Evolutionary conservation across 2,797 vertebrate species (phyloP).

Genomic region (Syngnathus rostellatus): DNA sequence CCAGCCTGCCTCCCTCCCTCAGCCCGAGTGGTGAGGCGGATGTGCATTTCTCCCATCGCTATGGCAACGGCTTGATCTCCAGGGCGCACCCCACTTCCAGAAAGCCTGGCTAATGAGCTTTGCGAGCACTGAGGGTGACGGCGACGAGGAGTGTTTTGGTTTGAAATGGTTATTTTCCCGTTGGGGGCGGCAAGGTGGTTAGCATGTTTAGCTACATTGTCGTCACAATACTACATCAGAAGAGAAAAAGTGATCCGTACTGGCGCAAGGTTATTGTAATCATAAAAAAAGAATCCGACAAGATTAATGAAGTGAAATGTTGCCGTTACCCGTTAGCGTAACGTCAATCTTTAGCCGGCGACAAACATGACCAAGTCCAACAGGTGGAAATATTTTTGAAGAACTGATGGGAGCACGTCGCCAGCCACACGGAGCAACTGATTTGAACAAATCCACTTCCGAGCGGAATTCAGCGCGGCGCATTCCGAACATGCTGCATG

Average conservation of each 20-base stretch:
- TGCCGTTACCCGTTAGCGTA: not conserved
- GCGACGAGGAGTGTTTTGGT: not conserved
- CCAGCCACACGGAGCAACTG: conserved; percentile 28
- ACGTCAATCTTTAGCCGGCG: not conserved
- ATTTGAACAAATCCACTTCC: conserved; percentile 50
- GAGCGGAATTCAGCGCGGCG: conserved; percentile 19
- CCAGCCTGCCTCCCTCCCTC: not conserved
- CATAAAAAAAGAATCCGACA: too few relatives aligned
- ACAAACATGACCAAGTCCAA: not conserved
- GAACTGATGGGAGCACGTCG: conserved; percentile 16
- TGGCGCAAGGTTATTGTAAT: too few relatives aligned
- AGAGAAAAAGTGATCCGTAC: too few relatives aligned
- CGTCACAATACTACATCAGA: too few relatives aligned
- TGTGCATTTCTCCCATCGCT: conserved; percentile 62
- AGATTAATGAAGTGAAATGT: not conserved
- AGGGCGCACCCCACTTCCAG: conserved; percentile 40
- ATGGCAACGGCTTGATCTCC: conserved; percentile 67
- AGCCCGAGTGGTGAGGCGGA: conserved; percentile 56
- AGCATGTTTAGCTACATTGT: not conserved
- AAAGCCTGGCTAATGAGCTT: conserved; percentile 33
- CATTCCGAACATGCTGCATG: conserved; percentile 35
- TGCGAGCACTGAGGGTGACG: conserved; percentile 5
- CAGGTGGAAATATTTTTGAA: not conserved
- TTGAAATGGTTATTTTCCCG: not conserved
- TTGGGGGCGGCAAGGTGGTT: not conserved